Base-by-base conservation (phyloP, 2,113 vertebrate species). In the Cyprinodon tularosa region DNA sequence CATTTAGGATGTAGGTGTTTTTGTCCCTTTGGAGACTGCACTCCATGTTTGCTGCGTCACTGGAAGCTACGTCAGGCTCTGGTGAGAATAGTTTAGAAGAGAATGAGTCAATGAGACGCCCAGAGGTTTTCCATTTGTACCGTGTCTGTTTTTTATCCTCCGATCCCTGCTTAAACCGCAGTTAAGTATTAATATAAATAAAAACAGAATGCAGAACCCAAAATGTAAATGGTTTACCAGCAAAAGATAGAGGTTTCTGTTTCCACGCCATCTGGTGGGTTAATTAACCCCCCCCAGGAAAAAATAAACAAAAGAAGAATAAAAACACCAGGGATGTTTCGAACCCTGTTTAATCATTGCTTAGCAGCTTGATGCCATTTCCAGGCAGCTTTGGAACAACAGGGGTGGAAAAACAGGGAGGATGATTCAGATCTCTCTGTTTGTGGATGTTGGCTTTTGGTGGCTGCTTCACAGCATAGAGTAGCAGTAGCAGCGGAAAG, bases 61-160 rank as follows among this genome's bases (percentile, higher is more conserved):
- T 98, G 17, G 97, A 99, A 77, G 97, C 96, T 59, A 98, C 94
- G 71, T 95, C 94, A 6, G 97, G 98, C 78, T 99, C 98, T 98
- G 74, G 13, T 4, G 29, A 72, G 1, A 17, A 63, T 3, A 67
- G 37, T 1, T 53, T 12, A 3, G 4, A 4, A 36, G 61, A 14
- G 74, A 20, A 65, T 60, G 20, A 61, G 61, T 5, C 2, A 72
- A 39, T 57, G 20, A 66, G 2, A n/a, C 48, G 15, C 12, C 20
- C 50, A 73, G 29, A 29, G 12, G 40, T 61, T 81, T 75, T 37
- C 75, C 12, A 39, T 6, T 1, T 64, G 37, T 62, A 12, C 39
- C 3, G 40, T 63, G 36, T 20, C 7, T 77, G 36, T 74, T 15
- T 44, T 59, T 63, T 57, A n/a, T n/a, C 17, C 17, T 57, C 17